Conservation (phyloP, 2,888 invertebrate species). For the Mactromeris polynyma region DNA sequence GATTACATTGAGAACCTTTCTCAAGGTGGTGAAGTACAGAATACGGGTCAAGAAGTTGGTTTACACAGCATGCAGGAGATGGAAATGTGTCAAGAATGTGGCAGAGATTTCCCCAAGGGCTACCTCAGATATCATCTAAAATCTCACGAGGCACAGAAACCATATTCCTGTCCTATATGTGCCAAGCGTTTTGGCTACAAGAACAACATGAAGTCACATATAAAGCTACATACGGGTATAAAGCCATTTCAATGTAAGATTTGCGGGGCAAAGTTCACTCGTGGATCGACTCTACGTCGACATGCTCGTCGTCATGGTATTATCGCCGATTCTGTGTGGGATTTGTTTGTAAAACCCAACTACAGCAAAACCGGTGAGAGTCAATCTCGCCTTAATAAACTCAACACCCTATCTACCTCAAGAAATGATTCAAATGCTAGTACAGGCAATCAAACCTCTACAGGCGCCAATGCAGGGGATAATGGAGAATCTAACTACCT, state of each 20-base stretch:
- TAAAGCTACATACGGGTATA: constrained; percentile 83
- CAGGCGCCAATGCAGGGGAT: constrained; percentile 53
- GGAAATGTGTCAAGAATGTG: constrained; percentile 82
- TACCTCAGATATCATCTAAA: constrained; percentile 82
- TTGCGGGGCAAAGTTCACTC: constrained; percentile 83
- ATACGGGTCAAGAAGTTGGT: constrained; percentile 31
- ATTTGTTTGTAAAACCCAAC: constrained; percentile 76
- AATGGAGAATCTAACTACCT: constrained; percentile 67
- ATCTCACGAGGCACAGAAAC: constrained; percentile 83
- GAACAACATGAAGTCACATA: constrained; percentile 85
- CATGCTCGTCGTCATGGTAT: constrained; percentile 83
- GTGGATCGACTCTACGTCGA: constrained; percentile 82
- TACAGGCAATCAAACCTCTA: constrained; percentile 57
- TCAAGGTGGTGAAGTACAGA: constrained; percentile 49
- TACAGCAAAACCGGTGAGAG: constrained; percentile 63
- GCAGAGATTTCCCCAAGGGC: constrained; percentile 80
- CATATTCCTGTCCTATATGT: constrained; percentile 83
- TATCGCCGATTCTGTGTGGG: constrained; percentile 80
- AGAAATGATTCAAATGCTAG: constrained; percentile 52
- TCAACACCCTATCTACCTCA: constrained; percentile 69
- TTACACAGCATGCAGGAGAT: constrained; percentile 70
- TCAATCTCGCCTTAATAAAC: constrained; percentile 53
- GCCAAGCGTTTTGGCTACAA: constrained; percentile 84
- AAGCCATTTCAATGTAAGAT: constrained; percentile 84
- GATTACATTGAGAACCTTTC: constrained; percentile 45